Evolutionary conservation across 1,140 invertebrate species (phyloP), one percentile per base, ranked within the genome.

Genomic region (Globodera ellingtonae): DNA sequence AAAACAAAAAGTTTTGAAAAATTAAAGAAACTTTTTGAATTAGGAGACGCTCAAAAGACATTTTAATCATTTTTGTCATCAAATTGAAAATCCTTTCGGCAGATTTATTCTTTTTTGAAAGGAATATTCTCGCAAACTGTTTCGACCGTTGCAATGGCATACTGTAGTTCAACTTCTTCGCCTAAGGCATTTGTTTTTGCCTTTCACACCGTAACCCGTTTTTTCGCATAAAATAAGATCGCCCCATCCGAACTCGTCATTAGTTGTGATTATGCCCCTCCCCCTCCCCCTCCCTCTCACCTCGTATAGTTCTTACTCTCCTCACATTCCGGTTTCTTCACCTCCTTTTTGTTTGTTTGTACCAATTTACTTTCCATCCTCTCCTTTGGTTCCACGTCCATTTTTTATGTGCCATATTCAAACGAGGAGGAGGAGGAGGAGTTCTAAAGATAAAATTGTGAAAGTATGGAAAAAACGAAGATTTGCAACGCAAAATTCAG

Each of bases 161-260:
- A 35, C 35, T 35, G 35, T 35, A 35, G 35, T 35, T 35, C 35
- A 35, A 35, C 35, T 35, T 35, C 35, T 0, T 2, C 1, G 35
- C 35, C 35, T 35, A 35, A 52, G 50, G 50, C 50, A 13, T 52
- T 52, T 52, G 50, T 62, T 62, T 62, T 62, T 62, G 56, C 56
- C 18, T 21, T 59, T 62, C 35, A 15, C 18, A 62, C 56, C 56
- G 56, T 62, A 62, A 18, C 35, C 24, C 67, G 13, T 21, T 24
- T 70, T 70, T 70, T 70, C n/a, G 9, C 67, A n/a, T 65, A 65
- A 3, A 70, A 47, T 70, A 62, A 70, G n/a, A 47, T 70, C 67
- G 35, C 67, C 46, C 46, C 46, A 44, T 70, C 67, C 21, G 7
- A 15, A 15, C n/a, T 65, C 6, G 8, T 47, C 67, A 70, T 47